Conservation (phyloP, 2,797 vertebrate genomes). For the Urocyon cinereoargenteus region DNA sequence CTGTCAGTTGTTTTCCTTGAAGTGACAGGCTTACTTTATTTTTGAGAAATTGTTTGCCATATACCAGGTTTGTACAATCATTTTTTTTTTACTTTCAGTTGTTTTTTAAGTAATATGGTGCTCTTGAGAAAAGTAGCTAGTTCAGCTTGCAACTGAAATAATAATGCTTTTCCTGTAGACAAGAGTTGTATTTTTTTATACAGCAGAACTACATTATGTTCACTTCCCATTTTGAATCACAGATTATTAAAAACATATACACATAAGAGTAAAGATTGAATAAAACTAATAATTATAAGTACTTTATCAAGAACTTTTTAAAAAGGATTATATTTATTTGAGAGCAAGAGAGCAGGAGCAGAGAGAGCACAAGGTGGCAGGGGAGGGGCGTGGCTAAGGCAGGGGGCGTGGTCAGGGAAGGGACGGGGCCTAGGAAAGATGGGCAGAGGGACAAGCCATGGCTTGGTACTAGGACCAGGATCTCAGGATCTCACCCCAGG, state of each 20-base stretch:
- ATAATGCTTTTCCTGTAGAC: background rate
- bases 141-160: slow-evolving; percentile 48
- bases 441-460: background rate
- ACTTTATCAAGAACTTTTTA: background rate
- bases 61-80: background rate
- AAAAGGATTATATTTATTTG: background rate
- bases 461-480: too few relatives aligned
- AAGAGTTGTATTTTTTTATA: background rate
- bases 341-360: too few relatives aligned
- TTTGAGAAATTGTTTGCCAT: slow-evolving; percentile 43
- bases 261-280: background rate
- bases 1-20: slow-evolving; percentile 17
- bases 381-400: background rate
- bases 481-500: too few relatives aligned
- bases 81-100: slow-evolving; percentile 43
- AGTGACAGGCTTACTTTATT: slow-evolving; percentile 36
- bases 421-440: background rate
- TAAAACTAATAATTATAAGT: slow-evolving; percentile 21
- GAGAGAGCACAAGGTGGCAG: background rate
- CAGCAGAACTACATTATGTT: background rate
- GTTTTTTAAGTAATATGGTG: slow-evolving; percentile 28
- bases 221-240: slow-evolving; percentile 9
- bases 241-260: background rate
- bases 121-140: slow-evolving; percentile 8
- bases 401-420: background rate